Evolutionary conservation across 2,113 vertebrate genomes (phyloP).

Genomic region (Tringa solitaria): DNA sequence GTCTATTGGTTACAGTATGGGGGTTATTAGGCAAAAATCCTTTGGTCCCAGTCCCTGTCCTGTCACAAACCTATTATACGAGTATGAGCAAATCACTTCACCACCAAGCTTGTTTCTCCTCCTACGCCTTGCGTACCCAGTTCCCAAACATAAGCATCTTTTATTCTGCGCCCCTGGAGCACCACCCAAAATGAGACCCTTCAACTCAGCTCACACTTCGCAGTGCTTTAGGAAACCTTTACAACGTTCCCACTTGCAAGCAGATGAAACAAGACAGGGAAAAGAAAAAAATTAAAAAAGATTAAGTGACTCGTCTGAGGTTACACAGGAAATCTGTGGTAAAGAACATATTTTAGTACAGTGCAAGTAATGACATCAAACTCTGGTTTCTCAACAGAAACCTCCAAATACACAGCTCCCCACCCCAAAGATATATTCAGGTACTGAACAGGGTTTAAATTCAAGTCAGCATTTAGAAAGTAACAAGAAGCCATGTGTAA

Average conservation of each 20-base stretch:
- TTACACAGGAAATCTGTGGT: constrained; percentile 12
- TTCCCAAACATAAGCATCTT: background rate
- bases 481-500: constrained; percentile 42
- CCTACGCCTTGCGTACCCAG: background rate
- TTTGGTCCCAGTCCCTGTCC: background rate
- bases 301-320: background rate
- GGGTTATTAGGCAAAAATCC: background rate
- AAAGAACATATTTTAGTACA: background rate
- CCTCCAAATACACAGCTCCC: background rate
- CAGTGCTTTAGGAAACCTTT: background rate
- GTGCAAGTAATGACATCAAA: constrained; percentile 17
- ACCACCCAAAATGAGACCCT: background rate
- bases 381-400: constrained; percentile 34
- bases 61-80: background rate
- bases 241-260: background rate
- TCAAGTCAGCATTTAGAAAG: constrained; percentile 51
- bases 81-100: background rate
- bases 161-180: background rate
- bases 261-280: background rate
- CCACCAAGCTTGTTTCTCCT: background rate
- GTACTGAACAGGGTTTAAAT: constrained; percentile 40
- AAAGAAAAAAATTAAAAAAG: background rate
- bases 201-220: background rate
- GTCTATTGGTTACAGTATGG: background rate
- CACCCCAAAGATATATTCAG: constrained; percentile 46